Conservation (phyloP, 2,797 vertebrate genomes). For the Erethizon dorsatum region DNA sequence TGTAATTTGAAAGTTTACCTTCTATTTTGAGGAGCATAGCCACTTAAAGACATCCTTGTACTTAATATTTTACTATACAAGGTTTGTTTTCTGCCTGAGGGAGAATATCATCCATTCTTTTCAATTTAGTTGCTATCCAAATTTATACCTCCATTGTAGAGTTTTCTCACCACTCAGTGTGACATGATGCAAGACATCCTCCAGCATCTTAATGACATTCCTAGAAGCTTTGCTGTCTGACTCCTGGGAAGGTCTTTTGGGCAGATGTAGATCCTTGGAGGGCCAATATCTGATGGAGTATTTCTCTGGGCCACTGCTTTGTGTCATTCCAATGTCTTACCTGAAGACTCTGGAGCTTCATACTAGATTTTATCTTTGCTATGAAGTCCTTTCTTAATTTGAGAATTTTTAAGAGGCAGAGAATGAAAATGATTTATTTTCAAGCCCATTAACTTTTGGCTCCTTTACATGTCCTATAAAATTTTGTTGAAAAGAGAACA, state of each 20-base stretch:
- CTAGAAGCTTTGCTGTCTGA: background rate
- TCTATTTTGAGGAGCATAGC: constrained; percentile 28
- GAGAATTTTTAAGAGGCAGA: background rate
- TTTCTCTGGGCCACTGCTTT: background rate
- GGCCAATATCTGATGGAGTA: no score
- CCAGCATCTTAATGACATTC: background rate
- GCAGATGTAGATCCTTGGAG: background rate
- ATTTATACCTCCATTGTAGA: background rate
- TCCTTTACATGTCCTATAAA: background rate
- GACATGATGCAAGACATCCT: background rate
- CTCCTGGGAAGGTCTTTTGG: background rate
- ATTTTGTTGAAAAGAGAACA: background rate
- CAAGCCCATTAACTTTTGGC: background rate
- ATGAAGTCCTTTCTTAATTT: background rate
- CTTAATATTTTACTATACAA: background rate
- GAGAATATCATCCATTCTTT: background rate
- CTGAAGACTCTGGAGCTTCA: background rate
- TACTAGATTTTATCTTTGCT: background rate
- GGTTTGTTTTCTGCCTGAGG: background rate
- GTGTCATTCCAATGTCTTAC: background rate
- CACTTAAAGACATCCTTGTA: background rate
- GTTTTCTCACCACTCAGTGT: background rate
- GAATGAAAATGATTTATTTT: background rate
- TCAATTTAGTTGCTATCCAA: background rate
- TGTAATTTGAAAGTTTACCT: constrained; percentile 54